Evolutionary conservation across 2,888 invertebrate species (phyloP), one percentile per base, ranked within the genome.

Genomic region (Oscheius sp.): DNA sequence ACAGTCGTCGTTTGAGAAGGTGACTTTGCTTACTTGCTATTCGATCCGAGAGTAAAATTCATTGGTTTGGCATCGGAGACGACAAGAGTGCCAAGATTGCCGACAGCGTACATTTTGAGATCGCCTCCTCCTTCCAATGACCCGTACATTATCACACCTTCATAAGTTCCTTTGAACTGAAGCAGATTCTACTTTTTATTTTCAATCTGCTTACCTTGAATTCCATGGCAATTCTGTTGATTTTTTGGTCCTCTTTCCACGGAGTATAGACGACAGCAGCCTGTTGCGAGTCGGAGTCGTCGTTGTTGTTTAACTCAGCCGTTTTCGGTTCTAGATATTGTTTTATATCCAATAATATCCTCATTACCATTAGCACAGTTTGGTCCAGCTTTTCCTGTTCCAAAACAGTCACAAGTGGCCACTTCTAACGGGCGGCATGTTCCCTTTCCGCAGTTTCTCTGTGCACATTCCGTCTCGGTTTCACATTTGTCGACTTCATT

Each of bases 371-470:
- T 55, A 61, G 75, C 72, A 70, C 83, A 83, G 58, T 78, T 83
- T 16, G 80, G 79, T 23, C 83, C 83, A 3, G 81, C 69, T 58
- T 73, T 75, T 25, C 75, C 78, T 0, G 83, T 83, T 3, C 68
- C 69, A 64, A 74, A 83, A 55, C 83, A 83, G 59, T 83, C 81
- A 63, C 83, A 83, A 3, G 76, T 74, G 13, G 81, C 72, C 9
- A 81, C 79, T 71, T 81, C 80, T 41, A 80, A 52, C 13, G 76
- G 64, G 12, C 75, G 55, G 56, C 83, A 83, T 0, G 52, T 56
- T 52, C 83, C 83, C 77, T 80, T 43, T 59, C 73, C 73, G 52
- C 82, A 82, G 53, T 82, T 77, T 45, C 68, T 76, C 12, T 63
- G 75, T 1, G 75, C 66, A 69, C 82, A 82, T 55, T 71, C 77